Base-by-base conservation (phyloP, 2,888 invertebrate species). In the Neelides folsomi region DNA sequence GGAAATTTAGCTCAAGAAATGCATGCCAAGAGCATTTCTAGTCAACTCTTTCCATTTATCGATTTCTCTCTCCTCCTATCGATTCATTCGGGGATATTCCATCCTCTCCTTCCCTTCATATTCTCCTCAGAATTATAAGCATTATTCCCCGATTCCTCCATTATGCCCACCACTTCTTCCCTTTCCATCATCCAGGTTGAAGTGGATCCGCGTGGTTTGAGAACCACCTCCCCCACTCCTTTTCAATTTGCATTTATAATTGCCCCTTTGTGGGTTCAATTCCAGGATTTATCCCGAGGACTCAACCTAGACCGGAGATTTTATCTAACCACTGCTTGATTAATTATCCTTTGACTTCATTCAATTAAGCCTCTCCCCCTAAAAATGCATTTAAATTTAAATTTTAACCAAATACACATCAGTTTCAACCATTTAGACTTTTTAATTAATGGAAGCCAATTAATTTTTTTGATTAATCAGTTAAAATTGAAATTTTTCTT, bases 41-140 rank as follows among this genome's bases (percentile, higher is more conserved):
- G 54, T 56, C 56, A 56, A 56, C 56, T 56, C 54, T 57, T 57
- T 56, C 53, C 43, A 50, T 49, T 54, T 54, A 57, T 57, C 52
- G 57, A 57, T 57, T 57, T 53, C 47, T 50, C 45, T 45, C 27
- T 43, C 41, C 41, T 54, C 51, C 52, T 53, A 53, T 57, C 57
- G 54, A 57, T 52, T 57, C 52, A 46, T 10, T 39, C 19, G 10
- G 10, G 18, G 13, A n/a, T 45, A 27, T 19, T 16, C n/a, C 34
- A 34, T 35, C 12, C 19, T 45, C 34, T 13, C 13, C 34, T 27
- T 35, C n/a, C 2, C 35, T 45, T 45, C 35, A 34, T 35, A 34
- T 5, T 4, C 34, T 45, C 45, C 35, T n/a, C 19, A 27, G n/a
- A 27, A 45, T 15, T n/a, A n/a, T 4, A 37, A 49, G n/a, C 42